Evolutionary conservation across 2,888 invertebrate species (phyloP).

Genomic region (Syrista parreyssii): DNA sequence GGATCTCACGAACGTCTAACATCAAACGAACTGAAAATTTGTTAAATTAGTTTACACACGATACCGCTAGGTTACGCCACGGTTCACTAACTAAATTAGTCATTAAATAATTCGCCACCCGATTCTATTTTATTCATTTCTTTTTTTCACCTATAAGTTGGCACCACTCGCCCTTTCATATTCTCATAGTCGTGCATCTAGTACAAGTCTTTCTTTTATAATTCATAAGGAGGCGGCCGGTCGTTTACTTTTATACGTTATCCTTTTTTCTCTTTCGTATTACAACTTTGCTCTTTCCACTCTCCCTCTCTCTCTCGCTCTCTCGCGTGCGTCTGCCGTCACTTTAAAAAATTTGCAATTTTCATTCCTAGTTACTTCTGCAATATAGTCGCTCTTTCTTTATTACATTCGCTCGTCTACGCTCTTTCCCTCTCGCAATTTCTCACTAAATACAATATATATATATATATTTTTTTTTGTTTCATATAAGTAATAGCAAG

Average conservation of each 20-base stretch:
- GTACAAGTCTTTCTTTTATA: neutral
- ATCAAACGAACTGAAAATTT: conserved; percentile 46
- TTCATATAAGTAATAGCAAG: conserved; percentile 36
- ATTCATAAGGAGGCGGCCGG: conserved; percentile 15
- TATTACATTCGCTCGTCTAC: conserved; percentile 10
- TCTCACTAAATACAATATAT: conserved; percentile 14
- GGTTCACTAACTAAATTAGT: conserved; percentile 23
- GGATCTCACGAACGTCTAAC: conserved; percentile 36
- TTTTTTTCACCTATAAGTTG: neutral
- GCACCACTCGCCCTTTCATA: conserved; percentile 5
- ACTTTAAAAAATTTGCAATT: conserved; percentile 32
- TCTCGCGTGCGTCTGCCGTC: neutral
- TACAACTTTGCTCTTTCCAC: neutral
- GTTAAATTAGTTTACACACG: conserved; percentile 30
- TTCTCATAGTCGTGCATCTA: neutral
- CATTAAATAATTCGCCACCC: conserved; percentile 26
- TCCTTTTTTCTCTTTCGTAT: neutral
- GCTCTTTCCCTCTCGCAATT: neutral
- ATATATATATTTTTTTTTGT: conserved; percentile 27
- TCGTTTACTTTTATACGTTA: conserved; percentile 3
- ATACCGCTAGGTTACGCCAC: conserved; percentile 17
- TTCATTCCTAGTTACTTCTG: conserved; percentile 20
- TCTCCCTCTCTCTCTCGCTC: neutral
- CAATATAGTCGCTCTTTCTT: neutral
- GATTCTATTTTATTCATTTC: conserved; percentile 10